A percentile compares a stretch with the other conserved stretches of the same genome.
Conservation (phyloP, 2,888 invertebrate genomes). For the Hedychridium roseum region DNA sequence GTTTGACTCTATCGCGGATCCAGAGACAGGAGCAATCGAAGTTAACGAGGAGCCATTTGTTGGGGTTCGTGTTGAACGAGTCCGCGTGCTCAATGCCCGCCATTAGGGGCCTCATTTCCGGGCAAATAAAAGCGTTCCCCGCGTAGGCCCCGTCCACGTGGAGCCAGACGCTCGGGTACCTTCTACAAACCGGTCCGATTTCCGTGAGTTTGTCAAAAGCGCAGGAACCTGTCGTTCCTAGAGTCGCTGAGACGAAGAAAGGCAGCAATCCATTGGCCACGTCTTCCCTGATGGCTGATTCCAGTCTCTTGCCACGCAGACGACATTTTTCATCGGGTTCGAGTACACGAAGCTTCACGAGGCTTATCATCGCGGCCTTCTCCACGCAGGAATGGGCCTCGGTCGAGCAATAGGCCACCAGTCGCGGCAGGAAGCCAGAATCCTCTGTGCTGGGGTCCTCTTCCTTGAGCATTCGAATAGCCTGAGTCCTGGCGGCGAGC, state of each 20-base stretch:
- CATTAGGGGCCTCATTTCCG: slow-evolving; percentile 76
- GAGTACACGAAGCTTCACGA: slow-evolving; percentile 75
- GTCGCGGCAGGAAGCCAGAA: slow-evolving; percentile 76
- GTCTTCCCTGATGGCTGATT: slow-evolving; percentile 76
- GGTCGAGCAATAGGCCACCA: slow-evolving; percentile 79
- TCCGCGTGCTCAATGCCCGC: slow-evolving; percentile 78
- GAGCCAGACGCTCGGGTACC: slow-evolving; percentile 76
- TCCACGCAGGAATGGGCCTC: slow-evolving; percentile 82
- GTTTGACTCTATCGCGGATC: slow-evolving; percentile 78
- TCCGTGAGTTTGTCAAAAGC: slow-evolving; percentile 84
- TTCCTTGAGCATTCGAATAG: slow-evolving; percentile 74
- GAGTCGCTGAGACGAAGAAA: slow-evolving; percentile 82
- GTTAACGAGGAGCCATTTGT: slow-evolving; percentile 86
- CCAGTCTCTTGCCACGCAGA: slow-evolving; percentile 71
- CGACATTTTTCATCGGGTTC: slow-evolving; percentile 76
- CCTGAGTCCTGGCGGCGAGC: slow-evolving; percentile 77
- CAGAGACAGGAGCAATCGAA: slow-evolving; percentile 88
- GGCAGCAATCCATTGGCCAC: slow-evolving; percentile 78
- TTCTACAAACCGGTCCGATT: slow-evolving; percentile 76
- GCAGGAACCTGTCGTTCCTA: slow-evolving; percentile 85
- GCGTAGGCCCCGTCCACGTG: slow-evolving; percentile 91
- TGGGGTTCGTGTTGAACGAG: slow-evolving; percentile 89
- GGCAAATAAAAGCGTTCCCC: slow-evolving; percentile 85
- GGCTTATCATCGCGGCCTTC: slow-evolving; percentile 81
- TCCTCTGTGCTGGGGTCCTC: slow-evolving; percentile 68